phyloP scores from a whole-genome alignment of 2,888 invertebrate species.

The Tridacna crocea region DNA sequence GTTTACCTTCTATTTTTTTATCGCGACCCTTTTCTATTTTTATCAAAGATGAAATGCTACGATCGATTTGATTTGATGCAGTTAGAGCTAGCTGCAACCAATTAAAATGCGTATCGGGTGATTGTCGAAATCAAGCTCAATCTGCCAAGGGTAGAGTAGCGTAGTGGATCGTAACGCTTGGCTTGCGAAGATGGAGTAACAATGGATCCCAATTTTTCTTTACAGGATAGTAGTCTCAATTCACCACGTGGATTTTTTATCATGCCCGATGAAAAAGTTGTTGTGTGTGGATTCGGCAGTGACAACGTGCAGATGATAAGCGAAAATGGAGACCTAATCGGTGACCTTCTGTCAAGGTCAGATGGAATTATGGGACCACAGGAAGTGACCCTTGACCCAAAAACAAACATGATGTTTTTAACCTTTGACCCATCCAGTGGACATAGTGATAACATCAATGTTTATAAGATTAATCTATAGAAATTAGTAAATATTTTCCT shows the following conservation, averaged over 20 bases:
- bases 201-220: not conserved
- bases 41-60: no score
- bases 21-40: no score
- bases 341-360: slow-evolving; percentile 54
- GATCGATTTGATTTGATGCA: no score
- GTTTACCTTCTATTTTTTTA: no score
- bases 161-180: no score
- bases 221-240: slow-evolving; percentile 55
- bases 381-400: slow-evolving; percentile 46
- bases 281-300: slow-evolving; percentile 66
- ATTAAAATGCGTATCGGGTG: no score
- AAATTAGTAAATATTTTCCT: no score
- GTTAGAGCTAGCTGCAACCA: no score
- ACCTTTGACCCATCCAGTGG: slow-evolving; percentile 69
- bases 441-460: slow-evolving; percentile 55
- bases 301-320: slow-evolving; percentile 65
- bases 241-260: slow-evolving; percentile 65
- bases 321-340: slow-evolving; percentile 50
- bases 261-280: slow-evolving; percentile 48
- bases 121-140: no score
- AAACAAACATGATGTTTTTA: slow-evolving; percentile 54
- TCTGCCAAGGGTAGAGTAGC: no score
- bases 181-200: no score
- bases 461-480: slow-evolving; percentile 31
- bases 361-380: slow-evolving; percentile 68